Percentiles rank a stretch among this genome's conserved stretches.
phyloP scores from a whole-genome alignment of 2,113 vertebrate genomes.

The Centropus bengalensis region DNA sequence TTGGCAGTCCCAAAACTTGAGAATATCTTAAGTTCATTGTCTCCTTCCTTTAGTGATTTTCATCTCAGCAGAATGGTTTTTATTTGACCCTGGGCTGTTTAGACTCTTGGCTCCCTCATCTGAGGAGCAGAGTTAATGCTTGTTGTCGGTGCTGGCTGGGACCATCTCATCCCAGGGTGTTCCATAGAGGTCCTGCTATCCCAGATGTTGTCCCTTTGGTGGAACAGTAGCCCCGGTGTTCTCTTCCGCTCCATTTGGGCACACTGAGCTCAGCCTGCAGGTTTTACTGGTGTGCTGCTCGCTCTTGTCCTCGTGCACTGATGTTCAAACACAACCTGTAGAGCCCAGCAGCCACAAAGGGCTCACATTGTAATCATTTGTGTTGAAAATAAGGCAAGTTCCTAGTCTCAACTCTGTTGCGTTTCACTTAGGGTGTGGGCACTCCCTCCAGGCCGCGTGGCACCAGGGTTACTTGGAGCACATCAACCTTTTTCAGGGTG shows the following conservation, averaged over 20 bases:
- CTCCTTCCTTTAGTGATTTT: not conserved
- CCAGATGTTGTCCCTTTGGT: not conserved
- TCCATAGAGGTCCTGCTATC: not conserved
- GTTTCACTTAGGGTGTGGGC: not conserved
- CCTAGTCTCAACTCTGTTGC: not conserved
- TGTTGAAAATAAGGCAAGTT: not conserved
- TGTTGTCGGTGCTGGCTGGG: rapidly evolving
- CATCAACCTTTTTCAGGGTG: rapidly evolving
- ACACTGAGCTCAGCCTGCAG: not conserved
- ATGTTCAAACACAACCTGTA: not conserved
- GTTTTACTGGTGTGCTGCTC: not conserved
- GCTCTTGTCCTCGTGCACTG: rapidly evolving
- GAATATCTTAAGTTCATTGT: not conserved
- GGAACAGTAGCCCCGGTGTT: not conserved
- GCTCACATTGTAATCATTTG: rapidly evolving
- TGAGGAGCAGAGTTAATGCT: not conserved
- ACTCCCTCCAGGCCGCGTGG: rapidly evolving
- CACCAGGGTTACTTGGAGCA: not conserved
- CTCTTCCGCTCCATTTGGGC: not conserved
- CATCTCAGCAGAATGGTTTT: not conserved
- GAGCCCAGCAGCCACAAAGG: not conserved
- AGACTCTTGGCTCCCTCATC: not conserved
- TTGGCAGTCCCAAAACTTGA: not conserved
- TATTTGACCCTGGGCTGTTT: not conserved
- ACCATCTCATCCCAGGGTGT: rapidly evolving